These are phyloP conservation scores for Chloroceryle aenea DNA, from an alignment of 2,113 vertebrate species.

Conservation along the genomic window DNA sequence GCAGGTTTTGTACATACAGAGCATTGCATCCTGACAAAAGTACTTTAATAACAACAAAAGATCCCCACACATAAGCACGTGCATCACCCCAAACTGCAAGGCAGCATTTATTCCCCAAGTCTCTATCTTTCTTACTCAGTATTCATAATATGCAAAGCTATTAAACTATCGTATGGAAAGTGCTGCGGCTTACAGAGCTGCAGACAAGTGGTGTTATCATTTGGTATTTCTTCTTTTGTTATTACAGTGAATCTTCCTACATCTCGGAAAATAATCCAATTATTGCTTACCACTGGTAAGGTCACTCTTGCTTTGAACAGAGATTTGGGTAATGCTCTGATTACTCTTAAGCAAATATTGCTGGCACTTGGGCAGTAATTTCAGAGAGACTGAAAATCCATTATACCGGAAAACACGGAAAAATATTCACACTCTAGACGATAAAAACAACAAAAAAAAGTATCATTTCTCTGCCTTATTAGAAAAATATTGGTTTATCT, in stretches of 20 bases:
- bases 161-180: not conserved
- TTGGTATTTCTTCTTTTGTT: slow-evolving; percentile 58
- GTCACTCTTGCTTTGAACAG: slow-evolving; percentile 58
- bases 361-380: slow-evolving; percentile 31
- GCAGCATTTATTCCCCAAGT: not conserved
- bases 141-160: slow-evolving; percentile 35
- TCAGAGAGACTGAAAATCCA: slow-evolving; percentile 47
- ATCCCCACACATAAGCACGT: not conserved
- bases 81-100: not conserved
- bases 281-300: slow-evolving; percentile 53
- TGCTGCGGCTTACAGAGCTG: not conserved
- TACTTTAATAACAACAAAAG: not conserved
- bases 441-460: slow-evolving; percentile 7
- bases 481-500: slow-evolving; percentile 51
- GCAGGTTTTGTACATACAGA: not conserved
- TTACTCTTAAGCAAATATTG: slow-evolving; percentile 65
- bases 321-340: slow-evolving; percentile 59
- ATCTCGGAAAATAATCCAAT: slow-evolving; percentile 68
- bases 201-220: slow-evolving; percentile 53
- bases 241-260: slow-evolving; percentile 54
- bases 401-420: slow-evolving; percentile 45
- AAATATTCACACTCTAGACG: slow-evolving; percentile 27
- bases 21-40: not conserved
- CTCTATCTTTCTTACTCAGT: slow-evolving; percentile 10
- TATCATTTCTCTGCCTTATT: not conserved